These are phyloP conservation scores for Cercopithecus petaurista DNA, from an alignment of 2,797 vertebrate genomes.

Conservation along the genomic window DNA sequence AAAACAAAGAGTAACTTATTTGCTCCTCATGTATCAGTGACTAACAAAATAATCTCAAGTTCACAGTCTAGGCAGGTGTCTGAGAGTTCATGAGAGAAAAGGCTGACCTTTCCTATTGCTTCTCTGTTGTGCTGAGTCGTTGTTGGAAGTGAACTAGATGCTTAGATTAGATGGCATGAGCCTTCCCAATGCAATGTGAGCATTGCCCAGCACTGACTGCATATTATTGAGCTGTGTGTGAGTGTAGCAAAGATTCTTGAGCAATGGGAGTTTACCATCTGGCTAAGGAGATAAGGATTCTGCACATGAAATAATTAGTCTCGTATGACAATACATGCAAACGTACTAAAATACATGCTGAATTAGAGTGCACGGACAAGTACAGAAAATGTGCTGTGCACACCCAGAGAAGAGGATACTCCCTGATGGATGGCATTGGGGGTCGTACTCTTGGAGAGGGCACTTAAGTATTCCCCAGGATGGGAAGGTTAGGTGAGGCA, in stretches of 20 bases:
- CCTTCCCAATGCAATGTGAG: background rate
- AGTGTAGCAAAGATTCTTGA: background rate
- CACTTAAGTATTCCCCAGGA: background rate
- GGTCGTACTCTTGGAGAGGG: background rate
- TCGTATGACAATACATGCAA: background rate
- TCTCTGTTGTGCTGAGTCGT: background rate
- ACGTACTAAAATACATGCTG: background rate
- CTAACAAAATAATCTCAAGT: background rate
- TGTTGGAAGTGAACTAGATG: background rate
- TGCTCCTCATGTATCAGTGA: background rate
- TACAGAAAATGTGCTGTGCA: background rate
- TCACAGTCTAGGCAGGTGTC: background rate
- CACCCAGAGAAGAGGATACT: no score
- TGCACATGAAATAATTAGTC: background rate
- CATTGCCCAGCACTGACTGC: background rate
- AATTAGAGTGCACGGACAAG: background rate
- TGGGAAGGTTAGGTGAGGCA: background rate
- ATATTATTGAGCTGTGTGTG: background rate
- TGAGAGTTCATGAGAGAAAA: background rate
- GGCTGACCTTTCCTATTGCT: background rate
- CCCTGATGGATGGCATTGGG: no score
- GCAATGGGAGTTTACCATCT: background rate
- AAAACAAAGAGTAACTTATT: background rate
- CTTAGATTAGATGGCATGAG: background rate
- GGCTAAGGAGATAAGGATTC: background rate